phyloP scores from a whole-genome alignment of 2,888 invertebrate genomes.

The Mamestra brassicae region DNA sequence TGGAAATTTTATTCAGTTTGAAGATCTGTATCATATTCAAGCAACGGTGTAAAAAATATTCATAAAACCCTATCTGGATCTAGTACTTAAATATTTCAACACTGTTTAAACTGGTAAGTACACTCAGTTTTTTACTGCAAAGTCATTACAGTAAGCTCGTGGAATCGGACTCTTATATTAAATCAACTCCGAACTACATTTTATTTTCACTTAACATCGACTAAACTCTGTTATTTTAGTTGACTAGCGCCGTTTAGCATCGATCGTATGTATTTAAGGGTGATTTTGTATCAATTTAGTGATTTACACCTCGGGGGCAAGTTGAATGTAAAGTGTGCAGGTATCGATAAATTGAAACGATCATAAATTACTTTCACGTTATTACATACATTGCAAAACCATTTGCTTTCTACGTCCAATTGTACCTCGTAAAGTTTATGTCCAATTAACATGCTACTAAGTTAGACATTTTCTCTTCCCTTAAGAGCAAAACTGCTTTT shows the following conservation, averaged over 20 bases:
- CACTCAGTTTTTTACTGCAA: constrained; percentile 5
- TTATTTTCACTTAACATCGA: constrained; percentile 78
- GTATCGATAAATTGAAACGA: constrained; percentile 57
- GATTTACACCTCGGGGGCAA: constrained; percentile 67
- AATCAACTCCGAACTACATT: constrained; percentile 62
- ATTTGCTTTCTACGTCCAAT: not conserved
- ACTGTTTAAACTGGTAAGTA: not conserved
- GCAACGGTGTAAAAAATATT: not conserved
- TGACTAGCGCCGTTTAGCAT: constrained; percentile 58
- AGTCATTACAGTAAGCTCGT: constrained; percentile 36
- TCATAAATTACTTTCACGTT: not conserved
- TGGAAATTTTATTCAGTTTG: constrained; percentile 34
- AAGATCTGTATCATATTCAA: not conserved
- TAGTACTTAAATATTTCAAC: not conserved
- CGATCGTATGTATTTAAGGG: constrained; percentile 64
- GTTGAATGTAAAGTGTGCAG: constrained; percentile 27
- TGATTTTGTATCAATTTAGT: constrained; percentile 75
- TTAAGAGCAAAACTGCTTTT: constrained; percentile 3
- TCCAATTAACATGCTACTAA: not conserved
- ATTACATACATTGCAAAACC: not conserved
- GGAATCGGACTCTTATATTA: constrained; percentile 41
- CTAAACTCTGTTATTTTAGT: constrained; percentile 77
- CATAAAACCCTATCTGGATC: not conserved
- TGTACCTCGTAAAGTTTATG: too few species aligned
- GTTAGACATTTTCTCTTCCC: not conserved